Conservation (phyloP, 2,888 invertebrate species). For the Rhorus exstirpatorius region DNA sequence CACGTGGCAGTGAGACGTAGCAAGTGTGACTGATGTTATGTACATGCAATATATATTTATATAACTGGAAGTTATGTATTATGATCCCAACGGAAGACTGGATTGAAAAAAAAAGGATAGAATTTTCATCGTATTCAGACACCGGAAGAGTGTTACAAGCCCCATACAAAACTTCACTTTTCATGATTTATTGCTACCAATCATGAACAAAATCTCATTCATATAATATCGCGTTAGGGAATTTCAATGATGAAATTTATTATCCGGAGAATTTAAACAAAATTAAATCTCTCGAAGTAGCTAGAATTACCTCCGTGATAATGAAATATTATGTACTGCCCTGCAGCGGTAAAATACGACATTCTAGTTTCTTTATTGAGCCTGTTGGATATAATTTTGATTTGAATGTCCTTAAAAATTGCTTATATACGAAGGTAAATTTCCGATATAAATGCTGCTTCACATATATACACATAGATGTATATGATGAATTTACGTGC, state of each 20-base stretch:
- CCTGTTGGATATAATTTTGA: background rate
- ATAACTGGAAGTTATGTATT: background rate
- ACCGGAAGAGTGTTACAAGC: background rate
- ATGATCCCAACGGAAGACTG: background rate
- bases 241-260: slow-evolving; percentile 1
- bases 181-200: background rate
- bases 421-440: background rate
- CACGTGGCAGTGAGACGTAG: slow-evolving; percentile 1
- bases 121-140: background rate
- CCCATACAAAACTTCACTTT: background rate
- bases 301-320: background rate
- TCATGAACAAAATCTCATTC: background rate
- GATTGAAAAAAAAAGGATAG: background rate
- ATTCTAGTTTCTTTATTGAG: slow-evolving; percentile 1
- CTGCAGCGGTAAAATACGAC: no score
- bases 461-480: background rate
- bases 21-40: slow-evolving; percentile 28
- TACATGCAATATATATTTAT: slow-evolving; percentile 8
- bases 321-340: background rate
- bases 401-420: no score
- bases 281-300: background rate
- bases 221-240: background rate
- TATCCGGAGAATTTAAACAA: background rate
- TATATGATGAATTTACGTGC: background rate
- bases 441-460: background rate